Conservation (phyloP, 2,113 vertebrate genomes). For the Procavia capensis region DNA sequence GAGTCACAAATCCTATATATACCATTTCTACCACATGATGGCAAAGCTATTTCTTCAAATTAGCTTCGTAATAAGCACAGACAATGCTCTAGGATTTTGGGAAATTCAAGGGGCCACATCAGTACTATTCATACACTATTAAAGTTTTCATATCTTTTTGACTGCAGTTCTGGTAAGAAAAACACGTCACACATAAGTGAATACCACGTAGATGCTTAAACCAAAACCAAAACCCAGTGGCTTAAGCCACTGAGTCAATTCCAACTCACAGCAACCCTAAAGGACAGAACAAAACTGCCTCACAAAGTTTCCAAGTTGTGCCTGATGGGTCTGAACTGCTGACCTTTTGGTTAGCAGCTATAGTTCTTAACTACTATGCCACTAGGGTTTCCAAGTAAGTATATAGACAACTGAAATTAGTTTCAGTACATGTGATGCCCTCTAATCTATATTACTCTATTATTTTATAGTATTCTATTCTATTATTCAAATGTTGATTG, state of each 20-base stretch:
- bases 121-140: neutral
- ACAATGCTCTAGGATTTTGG: neutral
- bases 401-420: neutral
- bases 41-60: neutral
- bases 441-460: neutral
- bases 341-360: too few relatives aligned
- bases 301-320: too few relatives aligned
- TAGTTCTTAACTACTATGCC: too few relatives aligned
- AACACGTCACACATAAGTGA: neutral
- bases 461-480: neutral
- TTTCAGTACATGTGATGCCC: neutral
- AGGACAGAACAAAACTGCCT: too few relatives aligned
- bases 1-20: neutral
- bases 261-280: too few relatives aligned
- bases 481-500: neutral
- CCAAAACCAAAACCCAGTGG: too few relatives aligned
- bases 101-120: neutral
- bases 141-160: neutral
- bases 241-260: too few relatives aligned
- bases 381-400: too few relatives aligned
- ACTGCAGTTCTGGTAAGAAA: neutral
- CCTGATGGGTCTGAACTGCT: too few relatives aligned
- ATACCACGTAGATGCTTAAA: neutral
- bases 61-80: slow-evolving; percentile 4
- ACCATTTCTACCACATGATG: neutral